These are phyloP conservation scores for Microcebus ravelobensis DNA, from an alignment of 2,113 vertebrate genomes.

Conservation along the genomic window DNA sequence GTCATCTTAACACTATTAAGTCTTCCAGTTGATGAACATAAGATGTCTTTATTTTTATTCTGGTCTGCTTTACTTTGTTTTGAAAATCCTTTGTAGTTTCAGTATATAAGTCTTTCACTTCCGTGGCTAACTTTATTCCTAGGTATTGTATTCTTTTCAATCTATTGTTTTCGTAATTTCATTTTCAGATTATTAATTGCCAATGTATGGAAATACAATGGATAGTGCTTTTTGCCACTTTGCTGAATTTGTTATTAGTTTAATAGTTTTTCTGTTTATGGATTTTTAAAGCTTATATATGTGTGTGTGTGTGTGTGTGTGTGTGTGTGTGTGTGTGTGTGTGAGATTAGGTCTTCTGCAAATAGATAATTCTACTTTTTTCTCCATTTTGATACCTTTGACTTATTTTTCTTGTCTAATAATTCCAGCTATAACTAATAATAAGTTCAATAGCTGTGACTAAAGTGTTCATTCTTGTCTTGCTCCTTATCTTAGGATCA, in stretches of 20 bases:
- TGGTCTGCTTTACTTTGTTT: neutral
- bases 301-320: neutral
- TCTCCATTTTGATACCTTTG: neutral
- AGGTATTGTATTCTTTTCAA: neutral
- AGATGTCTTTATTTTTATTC: neutral
- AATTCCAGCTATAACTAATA: neutral
- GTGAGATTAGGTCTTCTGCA: neutral
- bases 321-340: too few relatives aligned
- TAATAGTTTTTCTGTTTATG: neutral
- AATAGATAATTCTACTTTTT: neutral
- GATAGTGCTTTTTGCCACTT: neutral
- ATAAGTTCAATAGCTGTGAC: neutral
- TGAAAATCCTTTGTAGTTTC: neutral
- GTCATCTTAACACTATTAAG: neutral
- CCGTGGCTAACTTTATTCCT: neutral
- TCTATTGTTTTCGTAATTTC: neutral
- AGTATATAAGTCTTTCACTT: neutral
- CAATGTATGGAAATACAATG: neutral
- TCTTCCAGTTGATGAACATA: neutral
- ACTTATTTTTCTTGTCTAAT: neutral
- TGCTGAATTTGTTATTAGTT: neutral
- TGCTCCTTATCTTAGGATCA: neutral
- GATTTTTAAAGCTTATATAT: neutral
- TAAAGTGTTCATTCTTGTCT: neutral
- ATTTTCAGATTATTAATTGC: neutral